Conservation (phyloP, 2,113 vertebrate genomes). For the Lamprotornis superbus region DNA sequence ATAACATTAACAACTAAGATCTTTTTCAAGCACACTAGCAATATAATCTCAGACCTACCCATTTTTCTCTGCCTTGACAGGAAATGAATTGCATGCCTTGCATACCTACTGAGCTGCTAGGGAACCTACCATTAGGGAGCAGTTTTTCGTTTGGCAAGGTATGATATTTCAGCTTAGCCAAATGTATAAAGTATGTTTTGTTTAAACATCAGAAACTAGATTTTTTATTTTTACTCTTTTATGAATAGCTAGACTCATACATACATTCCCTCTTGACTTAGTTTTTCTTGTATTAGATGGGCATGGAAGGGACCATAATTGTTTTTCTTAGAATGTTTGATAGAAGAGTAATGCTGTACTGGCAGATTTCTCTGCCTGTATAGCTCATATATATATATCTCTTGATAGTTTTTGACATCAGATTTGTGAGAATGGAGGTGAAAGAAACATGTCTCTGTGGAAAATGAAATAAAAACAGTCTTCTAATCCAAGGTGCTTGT, state of each 20-base stretch:
- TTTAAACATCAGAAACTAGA: background rate
- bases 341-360: background rate
- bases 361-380: background rate
- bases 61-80: constrained; percentile 57
- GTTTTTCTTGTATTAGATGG: background rate
- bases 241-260: background rate
- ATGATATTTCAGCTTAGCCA: background rate
- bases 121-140: background rate
- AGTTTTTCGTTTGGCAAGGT: background rate
- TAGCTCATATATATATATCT: background rate
- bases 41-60: background rate
- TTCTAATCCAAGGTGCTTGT: background rate
- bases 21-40: background rate
- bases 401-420: background rate
- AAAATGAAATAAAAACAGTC: background rate
- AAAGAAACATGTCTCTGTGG: background rate
- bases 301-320: background rate
- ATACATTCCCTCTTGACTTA: background rate
- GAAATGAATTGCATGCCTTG: constrained; percentile 76
- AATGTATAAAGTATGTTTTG: background rate
- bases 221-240: background rate
- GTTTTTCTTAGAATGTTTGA: background rate
- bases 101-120: constrained; percentile 49
- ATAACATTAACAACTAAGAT: background rate
- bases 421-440: background rate